Evolutionary conservation across 92 coral and sea anemone genomes (phyloP), one percentile per base, ranked within the genome.

Genomic region (Epizoanthus fatuus): DNA sequence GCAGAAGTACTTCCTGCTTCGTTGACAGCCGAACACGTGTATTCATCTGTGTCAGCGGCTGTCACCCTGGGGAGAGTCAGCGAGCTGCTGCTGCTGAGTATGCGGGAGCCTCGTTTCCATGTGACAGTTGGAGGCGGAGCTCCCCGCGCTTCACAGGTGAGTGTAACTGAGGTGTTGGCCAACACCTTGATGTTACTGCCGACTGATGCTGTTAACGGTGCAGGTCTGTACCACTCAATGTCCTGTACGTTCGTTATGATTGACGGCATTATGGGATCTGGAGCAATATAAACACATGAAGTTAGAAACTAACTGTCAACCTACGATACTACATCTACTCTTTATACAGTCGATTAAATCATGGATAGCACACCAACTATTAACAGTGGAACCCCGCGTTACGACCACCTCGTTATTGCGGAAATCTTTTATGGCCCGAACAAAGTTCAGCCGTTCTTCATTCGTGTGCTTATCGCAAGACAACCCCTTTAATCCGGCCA

Each of bases 11-110:
- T 74, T 2, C 98, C 98, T 10, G 76, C 85, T 14, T 19, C 11
- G 67, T 90, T 94, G 3, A 78, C 80, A 29, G 98, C 98, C 2
- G 90, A 85, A 53, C 98, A 94, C 22, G 94, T 85, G 92, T 87
- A 87, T 35, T 91, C 93, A 55, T 84, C 73, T 15, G 89, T 74
- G 69, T 94, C 98, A 32, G 62, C 74, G 69, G 71, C 42, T 74
- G 63, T 80, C 37, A 83, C 73, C 80, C 88, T 77, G 55, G 74
- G 80, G 32, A 94, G 81, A 51, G 86, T 87, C 22, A 94, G 88
- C 10, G 87, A 63, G 39, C 69, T 19, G 7, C 89, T 76, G 16
- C 79, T 86, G 9, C 75, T 47, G 60, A 92, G 32, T 12, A 86
- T 65, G 47, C 77, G 51, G 22, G 88, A 78, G 47, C 91, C 91